Base-by-base conservation (phyloP, 1,140 invertebrate genomes). In the Drosophila paulistorum region DNA sequence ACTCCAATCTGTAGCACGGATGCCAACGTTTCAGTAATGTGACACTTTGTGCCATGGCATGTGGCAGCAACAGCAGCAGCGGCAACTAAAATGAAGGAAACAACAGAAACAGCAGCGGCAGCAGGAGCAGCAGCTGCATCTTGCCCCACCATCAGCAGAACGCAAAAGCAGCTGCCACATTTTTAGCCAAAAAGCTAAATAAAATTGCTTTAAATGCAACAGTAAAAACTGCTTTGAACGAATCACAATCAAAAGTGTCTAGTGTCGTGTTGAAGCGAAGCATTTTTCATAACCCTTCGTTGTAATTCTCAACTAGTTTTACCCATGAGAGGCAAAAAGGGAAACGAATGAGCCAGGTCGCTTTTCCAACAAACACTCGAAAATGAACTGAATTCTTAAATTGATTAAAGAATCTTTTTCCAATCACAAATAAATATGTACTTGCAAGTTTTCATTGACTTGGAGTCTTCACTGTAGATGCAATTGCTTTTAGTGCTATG, bases 11-110 rank as follows among this genome's bases (percentile, higher is more conserved):
- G 26, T 45, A 41, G 45, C 51, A 39, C 41, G 39, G 55, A 55
- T 71, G 70, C 68, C 70, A 67, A 72, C 92, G 65, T 81, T 90
- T 61, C 83, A 73, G 81, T 87, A 92, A 91, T 86, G 83, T 71
- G 91, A 83, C 72, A 83, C 76, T 83, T 79, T 92, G 77, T 57
- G 41, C 65, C 80, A 68, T 59, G 71, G 64, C 48, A 69, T 78
- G 71, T 77, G 78, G 74, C 74, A 77, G 65, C 73, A 42, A 51
- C 62, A 37, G 17, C 39, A 48, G 10, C 42, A n/a, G 37, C 26
- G 3, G 9, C 39, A 45, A 13, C 37, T n/a, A 23, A 57, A 68
- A 54, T 23, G 20, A 13, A 5, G 37, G 14, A 37, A 64, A 51
- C 63, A 65, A 42, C 30, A 37, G 42, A 30, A 30, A 30, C 33